Percentiles rank a stretch among this genome's conserved stretches.
These are phyloP conservation scores for Gallinago stenura DNA, from an alignment of 2,797 vertebrate genomes.

Conservation along the genomic window DNA sequence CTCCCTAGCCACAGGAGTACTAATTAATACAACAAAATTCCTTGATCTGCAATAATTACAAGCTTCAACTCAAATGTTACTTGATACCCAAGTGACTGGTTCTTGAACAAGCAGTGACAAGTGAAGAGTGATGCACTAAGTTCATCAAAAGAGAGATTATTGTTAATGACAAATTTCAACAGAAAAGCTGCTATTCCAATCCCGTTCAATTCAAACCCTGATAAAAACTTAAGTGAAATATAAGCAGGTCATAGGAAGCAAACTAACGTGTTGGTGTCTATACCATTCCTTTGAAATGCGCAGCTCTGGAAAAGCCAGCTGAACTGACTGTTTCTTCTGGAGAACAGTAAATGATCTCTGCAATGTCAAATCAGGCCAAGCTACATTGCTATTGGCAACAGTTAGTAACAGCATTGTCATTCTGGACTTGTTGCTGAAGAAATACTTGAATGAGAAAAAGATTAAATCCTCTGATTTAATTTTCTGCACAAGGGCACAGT, in stretches of 20 bases:
- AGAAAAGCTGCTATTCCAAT: not conserved
- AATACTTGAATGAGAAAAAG: slow-evolving; percentile 35
- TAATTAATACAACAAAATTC: not conserved
- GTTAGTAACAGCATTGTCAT: not conserved
- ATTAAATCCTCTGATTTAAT: slow-evolving; percentile 22
- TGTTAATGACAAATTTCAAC: not conserved
- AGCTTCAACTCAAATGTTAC: not conserved
- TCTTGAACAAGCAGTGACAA: not conserved
- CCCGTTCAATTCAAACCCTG: not conserved
- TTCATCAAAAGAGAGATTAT: not conserved
- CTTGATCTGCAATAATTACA: not conserved
- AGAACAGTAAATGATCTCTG: not conserved
- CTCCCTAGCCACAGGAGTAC: not conserved
- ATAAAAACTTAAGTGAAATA: not conserved
- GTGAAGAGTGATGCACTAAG: not conserved
- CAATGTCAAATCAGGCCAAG: slow-evolving; percentile 11
- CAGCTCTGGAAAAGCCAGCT: not conserved
- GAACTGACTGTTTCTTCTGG: not conserved
- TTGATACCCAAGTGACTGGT: not conserved
- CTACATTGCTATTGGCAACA: slow-evolving; percentile 32
- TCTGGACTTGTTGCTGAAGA: slow-evolving; percentile 20
- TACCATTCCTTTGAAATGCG: not conserved
- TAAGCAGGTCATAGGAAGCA: not conserved
- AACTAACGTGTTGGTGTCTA: not conserved
- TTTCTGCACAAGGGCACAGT: slow-evolving; percentile 35